phyloP scores from a whole-genome alignment of 2,113 vertebrate genomes.

The Cyanoliseus patagonus region DNA sequence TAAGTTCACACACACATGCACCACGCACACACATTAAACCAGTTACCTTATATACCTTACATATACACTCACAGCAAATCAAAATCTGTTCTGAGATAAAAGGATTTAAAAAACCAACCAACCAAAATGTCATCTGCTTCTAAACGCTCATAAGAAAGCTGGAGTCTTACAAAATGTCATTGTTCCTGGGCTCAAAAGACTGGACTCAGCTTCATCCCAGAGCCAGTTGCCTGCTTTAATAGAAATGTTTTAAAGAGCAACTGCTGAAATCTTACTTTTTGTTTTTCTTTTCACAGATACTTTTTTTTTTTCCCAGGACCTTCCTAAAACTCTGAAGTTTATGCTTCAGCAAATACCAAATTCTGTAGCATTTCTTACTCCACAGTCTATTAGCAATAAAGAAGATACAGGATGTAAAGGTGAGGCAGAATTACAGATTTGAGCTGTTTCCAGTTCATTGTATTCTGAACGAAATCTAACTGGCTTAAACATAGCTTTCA shows the following conservation, averaged over 20 bases:
- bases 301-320: background rate
- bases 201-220: background rate
- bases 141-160: background rate
- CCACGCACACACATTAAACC: background rate
- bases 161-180: background rate
- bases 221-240: background rate
- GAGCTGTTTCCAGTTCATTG: background rate
- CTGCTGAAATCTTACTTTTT: background rate
- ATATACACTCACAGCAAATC: background rate
- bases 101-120: background rate
- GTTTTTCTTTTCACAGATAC: background rate
- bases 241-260: background rate
- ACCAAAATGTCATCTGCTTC: background rate
- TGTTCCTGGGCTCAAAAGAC: background rate
- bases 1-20: background rate
- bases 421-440: background rate
- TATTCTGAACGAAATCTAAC: background rate
- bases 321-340: background rate
- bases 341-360: slow-evolving; percentile 11
- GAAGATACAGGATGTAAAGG: background rate
- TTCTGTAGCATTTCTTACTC: background rate
- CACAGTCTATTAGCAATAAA: background rate
- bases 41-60: background rate
- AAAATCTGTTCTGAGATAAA: background rate
- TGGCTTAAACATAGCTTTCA: background rate